A percentile compares a stretch with the other conserved stretches of the same genome.
phyloP scores from a whole-genome alignment of 2,888 invertebrate species.

The Drosophila engyochracea region DNA sequence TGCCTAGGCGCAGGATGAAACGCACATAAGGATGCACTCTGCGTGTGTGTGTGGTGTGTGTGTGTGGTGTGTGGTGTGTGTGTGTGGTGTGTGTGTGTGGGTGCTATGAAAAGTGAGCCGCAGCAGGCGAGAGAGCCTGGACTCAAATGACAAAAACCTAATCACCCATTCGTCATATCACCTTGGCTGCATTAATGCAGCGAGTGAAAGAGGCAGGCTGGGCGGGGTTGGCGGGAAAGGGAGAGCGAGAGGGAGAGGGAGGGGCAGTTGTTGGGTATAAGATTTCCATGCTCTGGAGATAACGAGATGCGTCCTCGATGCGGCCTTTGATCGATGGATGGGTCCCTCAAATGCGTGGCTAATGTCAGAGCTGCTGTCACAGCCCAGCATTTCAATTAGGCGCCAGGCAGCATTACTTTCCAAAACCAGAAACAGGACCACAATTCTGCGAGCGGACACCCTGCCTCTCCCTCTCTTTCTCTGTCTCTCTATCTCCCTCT shows the following conservation, averaged over 20 bases:
- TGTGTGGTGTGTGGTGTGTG: background rate
- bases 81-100: background rate
- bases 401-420: constrained; percentile 27
- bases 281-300: constrained; percentile 34
- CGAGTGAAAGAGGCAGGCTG: background rate
- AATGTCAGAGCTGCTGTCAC: constrained; percentile 63
- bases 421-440: background rate
- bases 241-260: background rate
- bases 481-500: background rate
- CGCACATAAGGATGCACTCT: constrained; percentile 28
- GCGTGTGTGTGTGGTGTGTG: background rate
- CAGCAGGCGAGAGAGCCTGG: background rate
- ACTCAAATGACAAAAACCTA: constrained; percentile 67
- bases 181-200: constrained; percentile 75
- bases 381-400: constrained; percentile 70
- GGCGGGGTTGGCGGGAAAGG: background rate
- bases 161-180: constrained; percentile 81
- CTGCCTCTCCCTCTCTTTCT: too few relatives aligned
- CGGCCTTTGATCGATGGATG: constrained; percentile 69
- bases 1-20: constrained; percentile 26
- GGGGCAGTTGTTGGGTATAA: constrained; percentile 5
- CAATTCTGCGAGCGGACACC: constrained; percentile 1
- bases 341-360: constrained; percentile 61
- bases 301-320: constrained; percentile 50
- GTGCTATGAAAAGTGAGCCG: constrained; percentile 45